Percentiles rank a stretch among this genome's conserved stretches.
These are phyloP conservation scores for Neolamprologus falcicula DNA, from an alignment of 2,113 vertebrate genomes.

Conservation along the genomic window DNA sequence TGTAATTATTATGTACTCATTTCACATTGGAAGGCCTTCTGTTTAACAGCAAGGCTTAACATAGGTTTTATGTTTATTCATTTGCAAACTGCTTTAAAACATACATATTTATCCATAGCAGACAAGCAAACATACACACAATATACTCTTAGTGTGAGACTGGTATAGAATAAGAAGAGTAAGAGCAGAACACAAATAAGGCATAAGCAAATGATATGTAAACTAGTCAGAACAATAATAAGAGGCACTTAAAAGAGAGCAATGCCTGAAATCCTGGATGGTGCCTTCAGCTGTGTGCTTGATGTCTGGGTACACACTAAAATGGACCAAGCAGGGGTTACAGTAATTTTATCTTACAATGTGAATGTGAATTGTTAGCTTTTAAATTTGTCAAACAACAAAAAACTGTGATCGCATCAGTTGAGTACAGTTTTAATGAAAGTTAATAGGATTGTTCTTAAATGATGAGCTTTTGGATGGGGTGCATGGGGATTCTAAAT, in stretches of 20 bases:
- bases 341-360: background rate
- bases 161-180: background rate
- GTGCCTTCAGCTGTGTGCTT: background rate
- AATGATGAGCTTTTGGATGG: background rate
- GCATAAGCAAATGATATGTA: background rate
- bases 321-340: background rate
- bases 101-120: background rate
- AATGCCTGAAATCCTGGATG: background rate
- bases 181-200: background rate
- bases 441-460: background rate
- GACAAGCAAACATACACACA: background rate
- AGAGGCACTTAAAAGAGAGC: background rate
- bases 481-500: background rate
- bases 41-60: background rate
- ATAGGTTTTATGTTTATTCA: background rate
- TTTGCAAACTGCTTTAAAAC: background rate
- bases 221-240: background rate
- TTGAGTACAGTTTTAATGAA: background rate
- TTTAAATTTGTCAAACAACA: background rate
- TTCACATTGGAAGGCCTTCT: background rate
- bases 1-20: slow-evolving; percentile 28
- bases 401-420: background rate
- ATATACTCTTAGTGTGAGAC: background rate
- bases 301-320: background rate
- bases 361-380: background rate